A percentile compares a stretch with the other conserved stretches of the same genome.
These are phyloP conservation scores for Steatornis caripensis DNA, from an alignment of 2,113 vertebrate genomes.

Conservation along the genomic window DNA sequence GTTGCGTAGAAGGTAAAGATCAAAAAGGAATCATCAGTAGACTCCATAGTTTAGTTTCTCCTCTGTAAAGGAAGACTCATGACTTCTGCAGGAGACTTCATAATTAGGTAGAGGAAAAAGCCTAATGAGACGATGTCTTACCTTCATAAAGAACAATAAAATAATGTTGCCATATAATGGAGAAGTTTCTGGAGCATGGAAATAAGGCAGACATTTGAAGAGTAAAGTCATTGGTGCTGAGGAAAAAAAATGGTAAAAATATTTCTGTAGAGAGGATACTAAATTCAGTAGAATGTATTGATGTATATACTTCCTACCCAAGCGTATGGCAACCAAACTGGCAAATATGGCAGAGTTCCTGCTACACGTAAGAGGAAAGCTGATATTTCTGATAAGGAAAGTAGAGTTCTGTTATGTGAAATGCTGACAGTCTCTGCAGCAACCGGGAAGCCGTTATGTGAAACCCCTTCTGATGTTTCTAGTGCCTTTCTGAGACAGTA, in stretches of 20 bases:
- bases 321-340: not conserved
- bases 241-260: not conserved
- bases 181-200: not conserved
- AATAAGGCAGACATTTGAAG: not conserved
- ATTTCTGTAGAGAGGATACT: not conserved
- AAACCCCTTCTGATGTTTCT: not conserved
- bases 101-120: not conserved
- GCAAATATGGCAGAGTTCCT: not conserved
- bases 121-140: not conserved
- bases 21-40: not conserved
- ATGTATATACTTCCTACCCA: not conserved
- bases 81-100: not conserved
- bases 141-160: not conserved
- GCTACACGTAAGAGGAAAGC: not conserved
- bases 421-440: not conserved
- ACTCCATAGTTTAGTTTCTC: not conserved
- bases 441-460: not conserved
- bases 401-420: not conserved
- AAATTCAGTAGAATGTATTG: not conserved
- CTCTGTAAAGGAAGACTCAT: not conserved
- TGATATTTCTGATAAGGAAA: not conserved
- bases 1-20: conserved; percentile 90
- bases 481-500: not conserved
- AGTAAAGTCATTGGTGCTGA: not conserved
- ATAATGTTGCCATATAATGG: not conserved